These are phyloP conservation scores for Napeogenes inachia DNA, from an alignment of 2,888 invertebrate species.

Conservation along the genomic window DNA sequence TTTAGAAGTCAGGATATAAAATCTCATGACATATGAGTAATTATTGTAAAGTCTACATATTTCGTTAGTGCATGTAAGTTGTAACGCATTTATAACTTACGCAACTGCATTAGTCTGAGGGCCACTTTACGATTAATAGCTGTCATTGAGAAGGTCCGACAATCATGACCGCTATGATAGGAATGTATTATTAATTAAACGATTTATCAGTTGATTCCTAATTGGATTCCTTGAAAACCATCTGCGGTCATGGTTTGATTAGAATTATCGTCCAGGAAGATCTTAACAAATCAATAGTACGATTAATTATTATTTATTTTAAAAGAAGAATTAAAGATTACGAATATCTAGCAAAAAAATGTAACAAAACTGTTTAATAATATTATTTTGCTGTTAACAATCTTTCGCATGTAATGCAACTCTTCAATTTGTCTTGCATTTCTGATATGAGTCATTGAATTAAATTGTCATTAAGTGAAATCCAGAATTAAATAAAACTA, in stretches of 20 bases:
- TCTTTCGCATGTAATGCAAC: too few species aligned
- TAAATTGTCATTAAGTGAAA: neutral
- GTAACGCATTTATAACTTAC: neutral
- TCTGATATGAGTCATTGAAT: neutral
- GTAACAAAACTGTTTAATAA: too few species aligned
- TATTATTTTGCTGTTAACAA: too few species aligned
- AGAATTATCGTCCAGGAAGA: neutral
- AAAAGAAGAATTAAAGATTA: too few species aligned
- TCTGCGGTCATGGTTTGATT: conserved; percentile 7
- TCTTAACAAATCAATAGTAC: neutral
- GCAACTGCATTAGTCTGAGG: conserved; percentile 1
- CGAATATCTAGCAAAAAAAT: too few species aligned
- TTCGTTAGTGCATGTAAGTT: too few species aligned
- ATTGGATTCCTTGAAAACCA: conserved; percentile 26
- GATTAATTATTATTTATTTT: neutral
- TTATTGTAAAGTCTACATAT: too few species aligned
- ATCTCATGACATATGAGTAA: too few species aligned
- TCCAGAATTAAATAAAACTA: conserved; percentile 5
- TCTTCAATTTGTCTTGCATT: too few species aligned
- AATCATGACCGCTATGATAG: conserved; percentile 26
- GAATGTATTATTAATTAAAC: conserved; percentile 26
- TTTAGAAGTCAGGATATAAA: too few species aligned
- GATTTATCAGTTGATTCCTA: conserved; percentile 25
- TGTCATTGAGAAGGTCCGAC: conserved; percentile 1
- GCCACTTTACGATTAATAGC: conserved; percentile 2